A percentile compares a stretch with the other conserved stretches of the same genome.
Conservation (phyloP, 2,888 invertebrate species). For the Drosophila diplacantha region DNA sequence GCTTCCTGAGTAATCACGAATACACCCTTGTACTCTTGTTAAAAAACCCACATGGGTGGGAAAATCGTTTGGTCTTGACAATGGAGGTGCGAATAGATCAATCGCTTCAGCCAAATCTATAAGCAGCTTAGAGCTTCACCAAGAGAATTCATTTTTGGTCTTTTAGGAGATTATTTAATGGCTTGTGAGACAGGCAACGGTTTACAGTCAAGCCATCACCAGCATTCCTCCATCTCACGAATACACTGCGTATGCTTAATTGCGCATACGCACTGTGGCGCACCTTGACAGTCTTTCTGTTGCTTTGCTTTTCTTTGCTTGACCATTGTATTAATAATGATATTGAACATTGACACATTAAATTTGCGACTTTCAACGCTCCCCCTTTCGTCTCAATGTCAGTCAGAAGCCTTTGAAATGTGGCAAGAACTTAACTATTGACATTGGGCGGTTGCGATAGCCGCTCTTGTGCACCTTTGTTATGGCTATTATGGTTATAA, state of each 20-base stretch:
- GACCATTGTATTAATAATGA: background rate
- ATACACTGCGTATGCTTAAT: slow-evolving; percentile 30
- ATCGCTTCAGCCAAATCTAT: slow-evolving; percentile 36
- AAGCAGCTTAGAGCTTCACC: slow-evolving; percentile 45
- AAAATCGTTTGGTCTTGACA: slow-evolving; percentile 45
- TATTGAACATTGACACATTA: slow-evolving; percentile 57
- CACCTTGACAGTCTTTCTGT: slow-evolving; percentile 7
- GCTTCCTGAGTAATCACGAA: background rate
- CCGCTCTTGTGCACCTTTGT: slow-evolving; percentile 15
- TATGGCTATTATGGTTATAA: slow-evolving; percentile 55
- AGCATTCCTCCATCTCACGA: background rate
- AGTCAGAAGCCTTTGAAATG: slow-evolving; percentile 65
- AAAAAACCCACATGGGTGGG: slow-evolving; percentile 2
- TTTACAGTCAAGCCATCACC: background rate
- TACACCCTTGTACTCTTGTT: background rate
- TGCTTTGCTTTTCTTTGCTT: background rate
- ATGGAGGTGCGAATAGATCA: slow-evolving; percentile 63
- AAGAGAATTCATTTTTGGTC: slow-evolving; percentile 3
- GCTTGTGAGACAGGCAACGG: background rate
- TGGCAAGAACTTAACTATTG: slow-evolving; percentile 56
- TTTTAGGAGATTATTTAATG: slow-evolving; percentile 22
- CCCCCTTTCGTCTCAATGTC: slow-evolving; percentile 51
- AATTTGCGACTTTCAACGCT: slow-evolving; percentile 44
- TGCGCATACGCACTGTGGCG: slow-evolving; percentile 33
- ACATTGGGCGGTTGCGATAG: slow-evolving; percentile 61